Percentiles rank a stretch among this genome's conserved stretches.
Conservation (phyloP, 2,797 vertebrate genomes). For the Cheirogaleus major region DNA sequence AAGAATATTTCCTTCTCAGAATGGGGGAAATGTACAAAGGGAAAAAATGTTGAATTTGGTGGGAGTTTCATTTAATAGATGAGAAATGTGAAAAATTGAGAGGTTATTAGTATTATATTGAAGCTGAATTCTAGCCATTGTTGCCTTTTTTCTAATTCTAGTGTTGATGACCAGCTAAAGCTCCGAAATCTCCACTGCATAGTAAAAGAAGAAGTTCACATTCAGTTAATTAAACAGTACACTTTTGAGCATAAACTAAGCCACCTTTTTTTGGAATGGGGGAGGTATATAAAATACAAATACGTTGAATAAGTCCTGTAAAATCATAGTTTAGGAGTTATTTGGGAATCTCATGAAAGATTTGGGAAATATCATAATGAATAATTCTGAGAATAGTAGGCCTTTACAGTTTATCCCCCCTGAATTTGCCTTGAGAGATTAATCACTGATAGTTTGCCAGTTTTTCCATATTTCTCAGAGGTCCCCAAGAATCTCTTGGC, state of each 20-base stretch:
- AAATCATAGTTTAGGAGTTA: background rate
- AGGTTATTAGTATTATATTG: background rate
- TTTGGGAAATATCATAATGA: background rate
- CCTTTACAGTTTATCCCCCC: background rate
- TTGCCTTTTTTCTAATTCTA: background rate
- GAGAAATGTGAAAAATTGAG: background rate
- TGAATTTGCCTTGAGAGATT: background rate
- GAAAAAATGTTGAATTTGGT: background rate
- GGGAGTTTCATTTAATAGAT: background rate
- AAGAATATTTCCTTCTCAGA: constrained; percentile 11
- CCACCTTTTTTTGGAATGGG: background rate
- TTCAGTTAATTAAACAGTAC: background rate
- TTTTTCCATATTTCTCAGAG: background rate
- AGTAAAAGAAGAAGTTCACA: background rate
- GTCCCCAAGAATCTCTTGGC: background rate
- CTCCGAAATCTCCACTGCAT: background rate
- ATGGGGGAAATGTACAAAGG: background rate
- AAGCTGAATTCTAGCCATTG: background rate
- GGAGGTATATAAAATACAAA: background rate
- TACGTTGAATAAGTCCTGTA: background rate
- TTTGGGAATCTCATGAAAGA: constrained; percentile 1
- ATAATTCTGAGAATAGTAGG: background rate
- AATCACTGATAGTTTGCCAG: background rate
- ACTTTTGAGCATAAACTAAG: background rate
- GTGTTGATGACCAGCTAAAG: background rate